These are phyloP conservation scores for Tiliacea aurago DNA, from an alignment of 2,888 invertebrate genomes.

Conservation along the genomic window DNA sequence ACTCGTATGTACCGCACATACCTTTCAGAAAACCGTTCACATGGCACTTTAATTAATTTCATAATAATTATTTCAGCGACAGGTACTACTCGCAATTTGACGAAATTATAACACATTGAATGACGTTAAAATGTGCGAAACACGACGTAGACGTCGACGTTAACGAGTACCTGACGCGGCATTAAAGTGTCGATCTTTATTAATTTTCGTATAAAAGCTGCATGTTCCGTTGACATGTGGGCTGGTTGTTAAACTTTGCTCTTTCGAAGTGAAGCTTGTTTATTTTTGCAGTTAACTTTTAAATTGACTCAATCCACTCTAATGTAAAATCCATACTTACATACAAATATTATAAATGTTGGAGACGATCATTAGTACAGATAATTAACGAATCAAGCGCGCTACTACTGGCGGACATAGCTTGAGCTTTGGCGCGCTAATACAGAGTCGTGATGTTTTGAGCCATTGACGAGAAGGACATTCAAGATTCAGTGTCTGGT, in stretches of 20 bases:
- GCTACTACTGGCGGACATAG: no score
- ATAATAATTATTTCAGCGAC: slow-evolving; percentile 36
- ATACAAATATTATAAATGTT: neutral
- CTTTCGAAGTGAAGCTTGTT: neutral
- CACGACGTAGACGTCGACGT: slow-evolving; percentile 12
- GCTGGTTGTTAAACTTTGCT: neutral
- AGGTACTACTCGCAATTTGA: slow-evolving; percentile 29
- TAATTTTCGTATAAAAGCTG: slow-evolving; percentile 34
- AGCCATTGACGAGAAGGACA: no score
- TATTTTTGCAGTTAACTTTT: neutral
- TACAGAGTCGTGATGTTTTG: no score
- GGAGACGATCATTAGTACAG: no score
- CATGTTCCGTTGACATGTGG: slow-evolving; percentile 2
- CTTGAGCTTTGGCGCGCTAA: no score
- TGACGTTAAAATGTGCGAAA: slow-evolving; percentile 31
- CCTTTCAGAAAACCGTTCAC: slow-evolving; percentile 5
- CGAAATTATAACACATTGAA: slow-evolving; percentile 36
- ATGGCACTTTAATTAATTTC: slow-evolving; percentile 35
- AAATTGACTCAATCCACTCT: neutral
- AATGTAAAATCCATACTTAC: neutral
- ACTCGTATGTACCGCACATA: no score
- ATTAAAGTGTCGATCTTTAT: slow-evolving; percentile 45
- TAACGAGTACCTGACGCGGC: slow-evolving; percentile 18
- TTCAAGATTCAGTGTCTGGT: no score
- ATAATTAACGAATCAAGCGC: no score